Evolutionary conservation across 1,140 invertebrate species (phyloP).

Genomic region (Aphaenogaster floridana): DNA sequence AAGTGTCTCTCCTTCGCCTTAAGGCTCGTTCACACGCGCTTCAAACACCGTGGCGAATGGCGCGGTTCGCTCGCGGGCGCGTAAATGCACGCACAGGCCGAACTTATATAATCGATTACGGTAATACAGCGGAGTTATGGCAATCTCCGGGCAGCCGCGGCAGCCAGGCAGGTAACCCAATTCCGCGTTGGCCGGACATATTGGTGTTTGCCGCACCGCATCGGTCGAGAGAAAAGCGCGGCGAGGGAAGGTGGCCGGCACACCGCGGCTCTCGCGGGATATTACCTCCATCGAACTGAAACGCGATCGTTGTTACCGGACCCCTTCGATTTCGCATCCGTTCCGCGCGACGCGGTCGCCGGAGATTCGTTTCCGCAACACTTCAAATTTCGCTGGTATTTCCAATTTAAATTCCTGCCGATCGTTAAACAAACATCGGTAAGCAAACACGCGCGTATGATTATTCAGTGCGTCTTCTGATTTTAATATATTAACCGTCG

Average conservation of each 20-base stretch:
- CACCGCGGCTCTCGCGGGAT: background rate
- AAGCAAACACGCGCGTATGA: slow-evolving; percentile 16
- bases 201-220: background rate
- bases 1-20: slow-evolving; percentile 58
- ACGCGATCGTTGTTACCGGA: slow-evolving; percentile 45
- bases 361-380: slow-evolving; percentile 20
- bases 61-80: slow-evolving; percentile 48
- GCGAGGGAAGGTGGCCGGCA: slow-evolving; percentile 11
- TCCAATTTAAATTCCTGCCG: slow-evolving; percentile 12
- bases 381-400: slow-evolving; percentile 1
- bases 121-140: slow-evolving; percentile 66
- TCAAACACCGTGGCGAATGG: slow-evolving; percentile 57
- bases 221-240: slow-evolving; percentile 43
- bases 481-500: slow-evolving; percentile 16
- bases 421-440: background rate
- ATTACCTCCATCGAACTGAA: slow-evolving; percentile 51
- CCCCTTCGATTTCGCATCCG: slow-evolving; percentile 24
- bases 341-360: background rate
- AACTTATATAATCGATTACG: slow-evolving; percentile 70
- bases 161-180: slow-evolving; percentile 60
- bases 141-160: slow-evolving; percentile 56
- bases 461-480: background rate
- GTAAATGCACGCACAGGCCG: slow-evolving; percentile 58
- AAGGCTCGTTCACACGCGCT: slow-evolving; percentile 66
- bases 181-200: slow-evolving; percentile 63